Evolutionary conservation across 2,888 invertebrate species (phyloP).

Genomic region (Scaptomyza flava): DNA sequence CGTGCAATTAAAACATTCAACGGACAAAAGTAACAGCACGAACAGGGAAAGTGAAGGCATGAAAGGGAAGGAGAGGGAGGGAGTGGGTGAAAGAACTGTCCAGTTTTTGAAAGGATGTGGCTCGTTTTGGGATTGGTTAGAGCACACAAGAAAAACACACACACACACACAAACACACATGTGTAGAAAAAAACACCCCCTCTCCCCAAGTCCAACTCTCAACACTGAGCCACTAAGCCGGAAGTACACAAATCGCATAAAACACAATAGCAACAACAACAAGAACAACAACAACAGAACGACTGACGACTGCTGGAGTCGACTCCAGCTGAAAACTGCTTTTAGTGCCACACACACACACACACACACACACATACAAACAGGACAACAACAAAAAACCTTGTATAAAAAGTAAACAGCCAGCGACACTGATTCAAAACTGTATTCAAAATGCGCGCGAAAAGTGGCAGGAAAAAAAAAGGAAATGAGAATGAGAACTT

Average conservation of each 20-base stretch:
- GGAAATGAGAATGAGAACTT: conserved; percentile 14
- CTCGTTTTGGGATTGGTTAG: conserved; percentile 41
- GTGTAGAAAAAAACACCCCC: background rate
- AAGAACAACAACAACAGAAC: conserved; percentile 19
- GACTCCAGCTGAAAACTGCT: conserved; percentile 6
- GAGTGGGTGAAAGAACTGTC: conserved; percentile 1
- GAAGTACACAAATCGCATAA: conserved; percentile 76
- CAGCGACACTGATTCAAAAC: conserved; percentile 74
- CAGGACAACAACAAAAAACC: background rate
- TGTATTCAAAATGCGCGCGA: conserved; percentile 73
- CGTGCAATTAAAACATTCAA: conserved; percentile 72
- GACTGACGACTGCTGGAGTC: conserved; percentile 4
- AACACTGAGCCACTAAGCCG: conserved; percentile 60
- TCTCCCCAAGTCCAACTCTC: background rate
- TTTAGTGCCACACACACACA: background rate
- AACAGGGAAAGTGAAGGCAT: conserved; percentile 19
- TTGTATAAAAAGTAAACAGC: conserved; percentile 63
- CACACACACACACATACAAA: background rate
- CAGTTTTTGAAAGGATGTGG: conserved; percentile 32
- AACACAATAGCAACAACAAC: conserved; percentile 42
- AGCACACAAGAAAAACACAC: conserved; percentile 3
- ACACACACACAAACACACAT: background rate
- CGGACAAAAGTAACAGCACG: conserved; percentile 10
- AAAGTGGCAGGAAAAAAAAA: conserved; percentile 33
- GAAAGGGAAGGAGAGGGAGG: background rate